Evolutionary conservation across 1,140 invertebrate species (phyloP), one percentile per base, ranked within the genome.

Genomic region (Trigoniulus corallinus): DNA sequence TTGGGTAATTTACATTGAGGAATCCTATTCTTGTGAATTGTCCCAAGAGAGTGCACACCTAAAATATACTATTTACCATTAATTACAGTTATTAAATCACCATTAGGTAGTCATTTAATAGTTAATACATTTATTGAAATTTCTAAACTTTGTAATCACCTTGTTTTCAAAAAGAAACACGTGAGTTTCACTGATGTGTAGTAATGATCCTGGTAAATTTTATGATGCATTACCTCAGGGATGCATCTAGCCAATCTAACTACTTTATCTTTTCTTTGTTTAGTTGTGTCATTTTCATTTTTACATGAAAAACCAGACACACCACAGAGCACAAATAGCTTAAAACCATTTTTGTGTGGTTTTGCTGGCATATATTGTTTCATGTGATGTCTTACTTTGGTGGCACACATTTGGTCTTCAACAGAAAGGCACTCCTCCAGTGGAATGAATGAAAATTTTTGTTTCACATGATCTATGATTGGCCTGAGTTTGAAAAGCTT

Each of bases 381-480:
- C 48, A 65, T 61, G 50, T 56, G 55, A 53, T 64, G 58, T 47
- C 55, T 53, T 3, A 64, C 63, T 61, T 68, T 71, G 34, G 62
- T 69, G 4, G 63, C 56, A 53, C 69, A 64, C 60, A 71, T 68
- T 58, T 62, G 62, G 56, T 71, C 64, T 56, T 70, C 48, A 25
- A 50, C 25, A 34, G 7, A 7, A 7, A 34, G 7, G 7, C 7
- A 7, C 15, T 34, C 7, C 7, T 34, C 7, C 15, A 7, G 29
- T 3, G 40, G 48, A 10, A 50, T 3, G 2, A 3, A 2, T 27
- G 43, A 26, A 10, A 50, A 18, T 10, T 18, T 7, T 43, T 41
- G 15, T 22, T 29, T 7, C 7, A 50, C 3, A 23, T 3, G 7
- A 2, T 50, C 25, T 10, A 50, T 26, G 21, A 42, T 7, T 10